Percentiles rank a stretch among this genome's conserved stretches.
phyloP scores from a whole-genome alignment of 2,888 invertebrate genomes.

The Pterostichus niger region DNA sequence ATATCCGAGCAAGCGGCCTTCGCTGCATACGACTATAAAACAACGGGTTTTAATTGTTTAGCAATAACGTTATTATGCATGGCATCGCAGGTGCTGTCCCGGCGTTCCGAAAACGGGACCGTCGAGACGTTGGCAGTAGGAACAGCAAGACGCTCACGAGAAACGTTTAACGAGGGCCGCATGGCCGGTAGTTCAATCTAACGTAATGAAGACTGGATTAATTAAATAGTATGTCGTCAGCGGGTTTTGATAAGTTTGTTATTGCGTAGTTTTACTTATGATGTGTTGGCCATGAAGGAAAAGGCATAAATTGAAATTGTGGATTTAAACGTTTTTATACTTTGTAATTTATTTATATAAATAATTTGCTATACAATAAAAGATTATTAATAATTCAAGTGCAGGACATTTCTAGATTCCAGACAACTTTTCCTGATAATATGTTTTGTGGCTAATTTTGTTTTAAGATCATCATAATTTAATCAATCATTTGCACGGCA shows the following conservation, averaged over 20 bases:
- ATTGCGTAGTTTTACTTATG: slow-evolving; percentile 11
- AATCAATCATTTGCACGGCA: too few relatives aligned
- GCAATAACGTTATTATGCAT: slow-evolving; percentile 60
- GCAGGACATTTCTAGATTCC: too few relatives aligned
- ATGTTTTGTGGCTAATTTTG: too few relatives aligned
- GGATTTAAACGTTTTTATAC: too few relatives aligned
- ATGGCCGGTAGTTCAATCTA: slow-evolving; percentile 24
- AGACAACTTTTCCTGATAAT: too few relatives aligned
- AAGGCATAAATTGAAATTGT: too few relatives aligned
- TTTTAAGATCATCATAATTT: too few relatives aligned
- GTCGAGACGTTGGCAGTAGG: not conserved
- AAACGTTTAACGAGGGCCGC: slow-evolving; percentile 7
- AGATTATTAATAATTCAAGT: too few relatives aligned
- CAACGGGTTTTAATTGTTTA: slow-evolving; percentile 63
- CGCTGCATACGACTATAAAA: slow-evolving; percentile 58
- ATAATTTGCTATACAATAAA: too few relatives aligned
- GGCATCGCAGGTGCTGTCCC: slow-evolving; percentile 55
- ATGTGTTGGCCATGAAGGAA: not conserved
- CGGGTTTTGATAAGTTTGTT: slow-evolving; percentile 36
- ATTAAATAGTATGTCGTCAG: slow-evolving; percentile 36
- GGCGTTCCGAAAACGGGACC: slow-evolving; percentile 10
- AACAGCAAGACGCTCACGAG: slow-evolving; percentile 13
- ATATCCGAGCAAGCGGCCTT: slow-evolving; percentile 19
- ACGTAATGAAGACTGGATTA: slow-evolving; percentile 33
- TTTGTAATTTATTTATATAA: too few relatives aligned